phyloP scores from a whole-genome alignment of 2,888 invertebrate species.

The Idaea straminata region DNA sequence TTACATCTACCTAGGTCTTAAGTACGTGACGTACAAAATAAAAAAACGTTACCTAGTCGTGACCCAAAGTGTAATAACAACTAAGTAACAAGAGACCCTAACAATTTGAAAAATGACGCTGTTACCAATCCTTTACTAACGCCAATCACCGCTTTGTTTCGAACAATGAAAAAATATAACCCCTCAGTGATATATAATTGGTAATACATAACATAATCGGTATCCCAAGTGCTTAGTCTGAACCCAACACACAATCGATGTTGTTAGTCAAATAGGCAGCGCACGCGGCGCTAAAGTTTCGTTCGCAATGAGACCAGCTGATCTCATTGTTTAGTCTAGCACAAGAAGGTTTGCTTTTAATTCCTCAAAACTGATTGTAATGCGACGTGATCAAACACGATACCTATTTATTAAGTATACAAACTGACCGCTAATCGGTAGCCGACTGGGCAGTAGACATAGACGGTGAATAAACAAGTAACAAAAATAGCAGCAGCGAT shows the following conservation, averaged over 20 bases:
- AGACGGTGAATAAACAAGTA: constrained; percentile 3
- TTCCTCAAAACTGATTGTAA: constrained; percentile 51
- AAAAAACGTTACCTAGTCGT: too few species aligned
- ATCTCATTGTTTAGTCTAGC: constrained; percentile 79
- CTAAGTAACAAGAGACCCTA: too few species aligned
- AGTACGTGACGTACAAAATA: too few species aligned
- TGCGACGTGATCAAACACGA: constrained; percentile 39
- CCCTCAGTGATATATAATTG: neutral
- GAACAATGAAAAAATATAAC: neutral
- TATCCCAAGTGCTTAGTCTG: neutral
- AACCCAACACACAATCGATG: constrained; percentile 41
- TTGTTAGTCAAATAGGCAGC: constrained; percentile 50
- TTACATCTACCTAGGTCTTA: too few species aligned
- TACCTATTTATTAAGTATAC: constrained; percentile 36
- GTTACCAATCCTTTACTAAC: neutral
- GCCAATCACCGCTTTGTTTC: neutral
- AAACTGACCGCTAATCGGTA: constrained; percentile 15
- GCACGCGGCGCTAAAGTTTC: constrained; percentile 38
- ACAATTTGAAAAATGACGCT: too few species aligned
- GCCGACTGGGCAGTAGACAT: constrained; percentile 9
- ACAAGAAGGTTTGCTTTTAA: constrained; percentile 51
- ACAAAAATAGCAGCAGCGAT: neutral
- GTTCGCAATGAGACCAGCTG: constrained; percentile 53
- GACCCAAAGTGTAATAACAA: too few species aligned
- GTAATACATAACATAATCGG: constrained; percentile 1